These are phyloP conservation scores for Pao palembangensis DNA, from an alignment of 2,113 vertebrate genomes.

Conservation along the genomic window DNA sequence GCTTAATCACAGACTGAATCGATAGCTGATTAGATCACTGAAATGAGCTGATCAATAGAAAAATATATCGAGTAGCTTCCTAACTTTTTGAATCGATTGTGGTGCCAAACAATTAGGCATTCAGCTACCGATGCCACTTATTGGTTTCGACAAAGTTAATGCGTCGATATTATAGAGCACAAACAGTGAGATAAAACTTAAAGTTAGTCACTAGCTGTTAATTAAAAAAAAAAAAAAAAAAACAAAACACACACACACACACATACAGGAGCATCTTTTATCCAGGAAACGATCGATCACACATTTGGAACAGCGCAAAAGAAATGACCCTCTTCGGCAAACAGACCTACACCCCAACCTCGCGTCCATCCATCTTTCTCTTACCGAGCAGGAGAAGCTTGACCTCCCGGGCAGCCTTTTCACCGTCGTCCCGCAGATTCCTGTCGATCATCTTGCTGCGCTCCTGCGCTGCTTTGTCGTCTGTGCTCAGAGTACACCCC, in stretches of 20 bases:
- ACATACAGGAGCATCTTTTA: too few relatives aligned
- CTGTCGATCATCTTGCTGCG: slow-evolving; percentile 97
- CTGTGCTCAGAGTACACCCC: slow-evolving; percentile 95
- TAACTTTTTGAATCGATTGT: too few relatives aligned
- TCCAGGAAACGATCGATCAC: too few relatives aligned
- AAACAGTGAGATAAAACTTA: neutral
- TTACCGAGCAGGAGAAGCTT: slow-evolving; percentile 95
- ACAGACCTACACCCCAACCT: slow-evolving; percentile 14
- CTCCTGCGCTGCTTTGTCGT: slow-evolving; percentile 96
- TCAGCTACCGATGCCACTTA: too few relatives aligned
- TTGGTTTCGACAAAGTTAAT: neutral
- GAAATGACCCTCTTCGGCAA: slow-evolving; percentile 5
- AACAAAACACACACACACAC: too few relatives aligned
- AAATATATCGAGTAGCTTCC: neutral
- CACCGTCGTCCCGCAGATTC: slow-evolving; percentile 94
- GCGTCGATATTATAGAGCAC: too few relatives aligned
- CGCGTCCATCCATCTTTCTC: slow-evolving; percentile 73
- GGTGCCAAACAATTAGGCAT: too few relatives aligned
- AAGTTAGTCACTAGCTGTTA: neutral
- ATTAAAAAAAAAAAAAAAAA: too few relatives aligned
- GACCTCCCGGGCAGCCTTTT: slow-evolving; percentile 93
- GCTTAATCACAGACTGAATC: neutral
- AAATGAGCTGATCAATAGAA: neutral
- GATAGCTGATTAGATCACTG: neutral
- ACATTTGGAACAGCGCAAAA: neutral